Conservation (phyloP, 1,140 invertebrate species). For the Dysdera silvatica region DNA sequence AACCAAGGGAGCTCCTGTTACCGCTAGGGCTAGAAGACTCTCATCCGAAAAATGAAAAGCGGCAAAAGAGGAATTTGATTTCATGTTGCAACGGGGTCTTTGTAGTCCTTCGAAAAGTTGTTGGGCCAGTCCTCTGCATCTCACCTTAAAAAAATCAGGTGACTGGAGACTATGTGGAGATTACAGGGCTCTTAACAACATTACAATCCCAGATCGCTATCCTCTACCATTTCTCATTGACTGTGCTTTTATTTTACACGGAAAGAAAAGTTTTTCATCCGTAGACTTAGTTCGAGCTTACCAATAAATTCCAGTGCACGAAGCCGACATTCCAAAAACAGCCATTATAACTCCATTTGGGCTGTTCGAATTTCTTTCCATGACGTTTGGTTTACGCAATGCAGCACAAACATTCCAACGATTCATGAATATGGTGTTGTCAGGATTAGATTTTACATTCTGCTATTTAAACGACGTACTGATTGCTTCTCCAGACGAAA, state of each 20-base stretch:
- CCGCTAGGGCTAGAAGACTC: neutral
- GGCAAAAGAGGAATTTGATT: conserved; percentile 8
- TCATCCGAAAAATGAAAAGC: no score
- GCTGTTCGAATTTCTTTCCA: conserved; percentile 22
- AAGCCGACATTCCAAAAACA: conserved; percentile 24
- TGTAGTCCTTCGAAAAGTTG: conserved; percentile 31
- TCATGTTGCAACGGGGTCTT: conserved; percentile 17
- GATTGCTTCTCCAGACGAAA: conserved; percentile 42
- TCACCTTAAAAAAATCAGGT: conserved; percentile 28
- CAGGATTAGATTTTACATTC: conserved; percentile 37
- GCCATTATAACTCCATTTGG: conserved; percentile 23
- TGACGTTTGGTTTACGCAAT: conserved; percentile 30
- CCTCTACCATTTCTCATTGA: conserved; percentile 22
- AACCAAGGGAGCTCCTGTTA: no score
- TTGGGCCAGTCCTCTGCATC: conserved; percentile 34
- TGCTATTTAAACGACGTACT: conserved; percentile 38
- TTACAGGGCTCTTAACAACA: conserved; percentile 18
- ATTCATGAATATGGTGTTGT: conserved; percentile 47
- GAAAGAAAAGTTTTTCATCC: conserved; percentile 14
- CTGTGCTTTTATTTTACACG: conserved; percentile 15
- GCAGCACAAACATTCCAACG: conserved; percentile 46
- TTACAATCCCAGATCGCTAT: conserved; percentile 26
- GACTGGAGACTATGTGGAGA: conserved; percentile 27
- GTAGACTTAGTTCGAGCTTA: conserved; percentile 22
- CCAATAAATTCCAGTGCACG: conserved; percentile 24